These are phyloP conservation scores for Apis laboriosa DNA, from an alignment of 1,140 invertebrate species.

Conservation along the genomic window DNA sequence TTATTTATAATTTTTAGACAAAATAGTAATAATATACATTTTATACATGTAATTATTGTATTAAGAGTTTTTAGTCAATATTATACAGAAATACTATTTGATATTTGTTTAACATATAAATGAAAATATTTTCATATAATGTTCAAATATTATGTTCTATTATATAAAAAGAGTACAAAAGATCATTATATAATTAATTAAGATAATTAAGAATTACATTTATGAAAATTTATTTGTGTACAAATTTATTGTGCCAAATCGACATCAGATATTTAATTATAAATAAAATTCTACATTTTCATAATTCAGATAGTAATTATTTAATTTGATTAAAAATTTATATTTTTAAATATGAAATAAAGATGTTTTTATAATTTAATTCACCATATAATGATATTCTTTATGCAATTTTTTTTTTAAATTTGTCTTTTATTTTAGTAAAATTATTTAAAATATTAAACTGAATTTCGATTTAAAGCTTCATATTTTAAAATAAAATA, in stretches of 20 bases:
- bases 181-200: constrained; percentile 13
- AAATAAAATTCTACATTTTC: constrained; percentile 61
- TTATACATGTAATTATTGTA: constrained; percentile 35
- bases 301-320: constrained; percentile 71
- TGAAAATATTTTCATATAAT: neutral
- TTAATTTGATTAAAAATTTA: constrained; percentile 75
- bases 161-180: constrained; percentile 44
- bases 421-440: neutral
- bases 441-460: no score
- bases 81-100: constrained; percentile 19
- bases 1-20: constrained; percentile 7
- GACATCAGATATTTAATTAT: constrained; percentile 33
- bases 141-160: neutral
- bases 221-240: constrained; percentile 32
- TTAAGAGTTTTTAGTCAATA: constrained; percentile 20
- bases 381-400: neutral
- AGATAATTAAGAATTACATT: constrained; percentile 18
- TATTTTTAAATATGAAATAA: constrained; percentile 75
- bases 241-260: constrained; percentile 21
- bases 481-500: no score
- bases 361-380: constrained; percentile 53
- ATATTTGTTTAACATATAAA: constrained; percentile 13
- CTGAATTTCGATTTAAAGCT: no score
- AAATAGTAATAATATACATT: constrained; percentile 25
- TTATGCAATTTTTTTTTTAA: neutral